These are phyloP conservation scores for Melanostoma mellinum DNA, from an alignment of 2,888 invertebrate species.

Conservation along the genomic window DNA sequence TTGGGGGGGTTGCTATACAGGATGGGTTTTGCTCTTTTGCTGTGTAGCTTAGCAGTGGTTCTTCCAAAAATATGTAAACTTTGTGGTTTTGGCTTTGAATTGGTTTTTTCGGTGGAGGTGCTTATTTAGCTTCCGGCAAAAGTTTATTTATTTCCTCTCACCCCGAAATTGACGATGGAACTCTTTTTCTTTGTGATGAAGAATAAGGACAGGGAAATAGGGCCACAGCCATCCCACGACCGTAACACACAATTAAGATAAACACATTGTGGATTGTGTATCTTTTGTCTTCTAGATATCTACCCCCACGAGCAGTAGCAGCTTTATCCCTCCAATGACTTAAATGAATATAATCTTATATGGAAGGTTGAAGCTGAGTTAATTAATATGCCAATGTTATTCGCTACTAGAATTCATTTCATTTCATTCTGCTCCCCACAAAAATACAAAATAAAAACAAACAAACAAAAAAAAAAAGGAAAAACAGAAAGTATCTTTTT, in stretches of 20 bases:
- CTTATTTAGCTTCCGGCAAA: slow-evolving; percentile 57
- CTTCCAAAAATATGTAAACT: slow-evolving; percentile 44
- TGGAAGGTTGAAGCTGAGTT: slow-evolving; percentile 61
- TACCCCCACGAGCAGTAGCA: slow-evolving; percentile 24
- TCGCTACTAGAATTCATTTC: slow-evolving; percentile 63
- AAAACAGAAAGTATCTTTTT: slow-evolving; percentile 37
- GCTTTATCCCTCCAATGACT: slow-evolving; percentile 35
- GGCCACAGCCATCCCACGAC: neutral
- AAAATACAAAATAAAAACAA: slow-evolving; percentile 22
- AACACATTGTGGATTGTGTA: slow-evolving; percentile 67
- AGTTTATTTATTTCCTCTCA: slow-evolving; percentile 48
- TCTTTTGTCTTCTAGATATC: slow-evolving; percentile 23
- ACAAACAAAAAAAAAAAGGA: slow-evolving; percentile 25
- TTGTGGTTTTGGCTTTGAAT: slow-evolving; percentile 47
- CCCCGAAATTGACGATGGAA: slow-evolving; percentile 12
- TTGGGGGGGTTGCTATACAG: neutral
- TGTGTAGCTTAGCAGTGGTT: slow-evolving; percentile 5
- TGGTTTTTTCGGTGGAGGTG: slow-evolving; percentile 43
- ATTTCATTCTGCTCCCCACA: slow-evolving; percentile 33
- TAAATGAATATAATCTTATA: slow-evolving; percentile 60
- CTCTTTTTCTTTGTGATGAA: slow-evolving; percentile 28
- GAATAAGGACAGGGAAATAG: neutral
- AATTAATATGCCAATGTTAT: slow-evolving; percentile 72
- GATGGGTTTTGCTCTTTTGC: too few relatives aligned
- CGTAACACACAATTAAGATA: slow-evolving; percentile 66